Percentiles rank a stretch among this genome's conserved stretches.
Evolutionary conservation across 1,140 invertebrate genomes (phyloP).

Genomic region (Pogonognathellus flavescens): DNA sequence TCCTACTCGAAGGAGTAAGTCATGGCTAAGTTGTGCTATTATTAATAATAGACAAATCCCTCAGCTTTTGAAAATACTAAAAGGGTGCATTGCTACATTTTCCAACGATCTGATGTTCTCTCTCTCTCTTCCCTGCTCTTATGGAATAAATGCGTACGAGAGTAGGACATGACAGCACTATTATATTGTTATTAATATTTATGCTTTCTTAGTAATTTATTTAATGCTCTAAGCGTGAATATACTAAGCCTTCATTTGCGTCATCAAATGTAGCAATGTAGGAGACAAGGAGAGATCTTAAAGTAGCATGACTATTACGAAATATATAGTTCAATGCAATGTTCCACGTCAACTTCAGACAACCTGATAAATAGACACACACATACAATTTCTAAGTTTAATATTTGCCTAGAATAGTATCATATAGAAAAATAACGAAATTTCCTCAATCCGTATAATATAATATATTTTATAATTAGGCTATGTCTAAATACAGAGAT

Average conservation of each 20-base stretch:
- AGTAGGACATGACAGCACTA: background rate
- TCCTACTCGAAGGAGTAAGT: background rate
- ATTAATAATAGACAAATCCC: constrained; percentile 37
- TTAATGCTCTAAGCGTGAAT: constrained; percentile 10
- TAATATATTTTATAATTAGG: too few relatives aligned
- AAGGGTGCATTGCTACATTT: background rate
- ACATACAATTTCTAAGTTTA: too few relatives aligned
- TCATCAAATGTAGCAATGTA: background rate
- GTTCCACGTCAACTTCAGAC: background rate
- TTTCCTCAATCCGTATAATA: too few relatives aligned
- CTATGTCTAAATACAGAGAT: too few relatives aligned
- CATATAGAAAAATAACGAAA: too few relatives aligned
- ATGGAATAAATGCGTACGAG: background rate
- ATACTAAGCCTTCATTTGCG: constrained; percentile 11
- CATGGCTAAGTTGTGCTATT: constrained; percentile 29
- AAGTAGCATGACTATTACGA: background rate
- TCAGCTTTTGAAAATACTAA: constrained; percentile 1
- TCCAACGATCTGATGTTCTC: background rate
- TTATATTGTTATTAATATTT: constrained; percentile 26
- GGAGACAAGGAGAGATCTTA: background rate
- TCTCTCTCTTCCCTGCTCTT: constrained; percentile 5
- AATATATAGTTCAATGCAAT: background rate
- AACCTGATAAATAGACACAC: too few relatives aligned
- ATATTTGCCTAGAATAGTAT: too few relatives aligned
- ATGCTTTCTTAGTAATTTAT: constrained; percentile 24